Evolutionary conservation across 2,113 vertebrate genomes (phyloP).

Genomic region (Sphyrna mokarran): DNA sequence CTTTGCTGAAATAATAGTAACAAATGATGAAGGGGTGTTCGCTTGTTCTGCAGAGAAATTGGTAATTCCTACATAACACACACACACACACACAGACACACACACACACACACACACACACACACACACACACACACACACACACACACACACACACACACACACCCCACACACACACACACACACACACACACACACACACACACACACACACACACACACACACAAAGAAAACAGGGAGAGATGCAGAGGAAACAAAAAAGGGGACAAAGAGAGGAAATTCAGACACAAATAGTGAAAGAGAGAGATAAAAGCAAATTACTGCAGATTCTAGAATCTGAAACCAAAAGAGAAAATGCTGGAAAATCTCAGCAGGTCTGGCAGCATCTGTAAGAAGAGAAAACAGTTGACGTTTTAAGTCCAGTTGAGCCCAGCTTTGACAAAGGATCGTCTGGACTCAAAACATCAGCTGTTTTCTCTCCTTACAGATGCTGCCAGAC

Average conservation of each 20-base stretch:
- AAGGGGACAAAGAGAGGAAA: not conserved
- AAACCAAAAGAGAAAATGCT: no score
- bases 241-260: not conserved
- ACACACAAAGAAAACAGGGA: not conserved
- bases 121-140: not conserved
- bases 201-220: not conserved
- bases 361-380: no score
- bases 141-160: not conserved
- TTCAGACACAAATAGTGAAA: not conserved
- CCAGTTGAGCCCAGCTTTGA: no score
- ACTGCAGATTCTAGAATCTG: no score
- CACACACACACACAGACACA: not conserved
- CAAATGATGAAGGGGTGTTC: not conserved
- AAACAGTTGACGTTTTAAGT: no score
- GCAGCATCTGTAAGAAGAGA: not conserved
- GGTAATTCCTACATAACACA: not conserved
- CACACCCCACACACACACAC: not conserved
- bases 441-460: no score
- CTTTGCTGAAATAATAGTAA: not conserved
- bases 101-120: not conserved
- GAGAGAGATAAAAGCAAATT: not conserved
- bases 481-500: no score
- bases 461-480: no score
- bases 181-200: not conserved
- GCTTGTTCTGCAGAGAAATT: not conserved